Evolutionary conservation across 64 coral and sea anemone genomes (phyloP).

Genomic region (Montipora capricornis): DNA sequence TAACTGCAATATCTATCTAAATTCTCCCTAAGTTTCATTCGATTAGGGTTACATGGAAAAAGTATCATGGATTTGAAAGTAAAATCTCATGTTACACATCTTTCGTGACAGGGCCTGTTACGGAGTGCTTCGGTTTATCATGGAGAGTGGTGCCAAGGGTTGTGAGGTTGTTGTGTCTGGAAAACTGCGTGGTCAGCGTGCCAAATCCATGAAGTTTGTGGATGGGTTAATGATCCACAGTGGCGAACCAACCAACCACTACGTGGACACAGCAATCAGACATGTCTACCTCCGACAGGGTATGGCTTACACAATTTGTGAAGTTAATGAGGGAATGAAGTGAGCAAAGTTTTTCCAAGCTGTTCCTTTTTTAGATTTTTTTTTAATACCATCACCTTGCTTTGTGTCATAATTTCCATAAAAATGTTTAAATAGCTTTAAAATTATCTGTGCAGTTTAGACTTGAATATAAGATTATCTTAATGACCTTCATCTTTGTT

Average conservation of each 20-base stretch:
- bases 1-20: too few relatives aligned
- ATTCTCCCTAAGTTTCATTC: too few relatives aligned
- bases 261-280: slow-evolving; percentile 95
- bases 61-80: not conserved
- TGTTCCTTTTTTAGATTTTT: too few relatives aligned
- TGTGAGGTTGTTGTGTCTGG: slow-evolving; percentile 99
- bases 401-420: too few relatives aligned
- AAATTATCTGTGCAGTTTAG: too few relatives aligned
- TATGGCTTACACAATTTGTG: slow-evolving; percentile 9
- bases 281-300: slow-evolving; percentile 98
- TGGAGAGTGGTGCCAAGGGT: slow-evolving; percentile 98
- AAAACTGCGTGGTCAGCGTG: slow-evolving; percentile 99
- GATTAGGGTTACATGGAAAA: not conserved
- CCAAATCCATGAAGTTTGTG: slow-evolving; percentile 99
- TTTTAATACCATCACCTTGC: too few relatives aligned
- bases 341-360: too few relatives aligned
- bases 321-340: too few relatives aligned
- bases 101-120: slow-evolving; percentile 87
- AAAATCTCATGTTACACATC: not conserved
- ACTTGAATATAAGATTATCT: too few relatives aligned
- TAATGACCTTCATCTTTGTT: too few relatives aligned
- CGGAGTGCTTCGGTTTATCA: slow-evolving; percentile 97
- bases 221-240: slow-evolving; percentile 99
- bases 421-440: too few relatives aligned
- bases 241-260: slow-evolving; percentile 95